Conservation (phyloP, 2,888 invertebrate genomes). For the Ormia ochracea region DNA sequence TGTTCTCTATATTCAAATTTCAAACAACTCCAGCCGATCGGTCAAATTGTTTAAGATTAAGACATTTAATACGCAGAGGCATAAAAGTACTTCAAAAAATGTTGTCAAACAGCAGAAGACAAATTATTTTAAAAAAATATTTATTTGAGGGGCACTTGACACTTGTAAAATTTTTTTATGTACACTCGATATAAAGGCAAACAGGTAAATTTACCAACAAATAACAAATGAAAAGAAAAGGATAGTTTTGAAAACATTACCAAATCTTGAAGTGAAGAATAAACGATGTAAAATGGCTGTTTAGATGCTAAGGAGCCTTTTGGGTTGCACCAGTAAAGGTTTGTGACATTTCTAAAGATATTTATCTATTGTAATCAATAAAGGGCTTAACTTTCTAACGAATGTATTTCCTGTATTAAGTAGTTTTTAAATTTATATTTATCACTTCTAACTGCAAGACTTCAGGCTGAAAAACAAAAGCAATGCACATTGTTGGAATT, state of each 20-base stretch:
- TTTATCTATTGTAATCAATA: slow-evolving; percentile 59
- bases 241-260: background rate
- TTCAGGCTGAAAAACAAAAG: background rate
- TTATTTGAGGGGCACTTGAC: slow-evolving; percentile 57
- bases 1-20: slow-evolving; percentile 49
- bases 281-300: background rate
- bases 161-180: slow-evolving; percentile 31
- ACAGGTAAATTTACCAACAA: slow-evolving; percentile 39
- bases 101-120: slow-evolving; percentile 9
- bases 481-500: background rate
- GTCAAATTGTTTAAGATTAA: slow-evolving; percentile 54
- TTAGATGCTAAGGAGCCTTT: slow-evolving; percentile 37
- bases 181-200: slow-evolving; percentile 14
- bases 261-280: slow-evolving; percentile 10
- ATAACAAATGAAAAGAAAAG: background rate
- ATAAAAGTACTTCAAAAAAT: background rate
- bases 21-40: slow-evolving; percentile 55
- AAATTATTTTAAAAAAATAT: slow-evolving; percentile 41
- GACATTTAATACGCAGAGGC: slow-evolving; percentile 22
- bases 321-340: slow-evolving; percentile 49
- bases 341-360: slow-evolving; percentile 46
- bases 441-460: background rate
- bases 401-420: slow-evolving; percentile 42
- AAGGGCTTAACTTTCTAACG: slow-evolving; percentile 49
- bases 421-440: background rate